These are phyloP conservation scores for Heteromormyrus szaboi DNA, from an alignment of 2,797 vertebrate species.

Conservation along the genomic window DNA sequence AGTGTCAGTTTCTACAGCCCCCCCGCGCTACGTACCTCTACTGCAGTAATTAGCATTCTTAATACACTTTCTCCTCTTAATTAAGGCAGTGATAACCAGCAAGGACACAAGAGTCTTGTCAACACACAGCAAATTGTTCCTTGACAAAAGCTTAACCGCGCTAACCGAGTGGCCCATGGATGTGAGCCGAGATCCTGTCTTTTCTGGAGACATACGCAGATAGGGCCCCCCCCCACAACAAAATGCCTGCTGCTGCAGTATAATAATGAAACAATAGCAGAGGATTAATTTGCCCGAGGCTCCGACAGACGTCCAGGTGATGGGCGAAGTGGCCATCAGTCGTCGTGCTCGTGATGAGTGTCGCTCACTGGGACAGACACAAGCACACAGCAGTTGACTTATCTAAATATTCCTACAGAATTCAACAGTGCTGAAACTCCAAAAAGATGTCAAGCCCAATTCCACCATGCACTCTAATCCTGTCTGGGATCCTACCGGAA, in stretches of 20 bases:
- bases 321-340: background rate
- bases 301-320: background rate
- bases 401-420: background rate
- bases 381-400: background rate
- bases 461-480: background rate
- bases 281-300: background rate
- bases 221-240: background rate
- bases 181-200: background rate
- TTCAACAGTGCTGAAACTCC: background rate
- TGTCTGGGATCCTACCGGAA: background rate
- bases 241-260: background rate
- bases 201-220: background rate
- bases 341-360: background rate
- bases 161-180: background rate
- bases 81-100: conserved; percentile 37
- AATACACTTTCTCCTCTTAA: conserved; percentile 39
- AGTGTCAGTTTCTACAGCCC: conserved; percentile 29
- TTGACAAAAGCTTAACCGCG: background rate
- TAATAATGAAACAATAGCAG: background rate
- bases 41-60: conserved; percentile 40
- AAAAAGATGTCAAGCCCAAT: background rate
- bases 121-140: background rate
- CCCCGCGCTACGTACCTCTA: conserved; percentile 16
- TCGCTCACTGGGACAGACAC: background rate
- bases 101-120: conserved; percentile 30